phyloP scores from a whole-genome alignment of 2,797 vertebrate genomes.

The Sandelia bainsii region DNA sequence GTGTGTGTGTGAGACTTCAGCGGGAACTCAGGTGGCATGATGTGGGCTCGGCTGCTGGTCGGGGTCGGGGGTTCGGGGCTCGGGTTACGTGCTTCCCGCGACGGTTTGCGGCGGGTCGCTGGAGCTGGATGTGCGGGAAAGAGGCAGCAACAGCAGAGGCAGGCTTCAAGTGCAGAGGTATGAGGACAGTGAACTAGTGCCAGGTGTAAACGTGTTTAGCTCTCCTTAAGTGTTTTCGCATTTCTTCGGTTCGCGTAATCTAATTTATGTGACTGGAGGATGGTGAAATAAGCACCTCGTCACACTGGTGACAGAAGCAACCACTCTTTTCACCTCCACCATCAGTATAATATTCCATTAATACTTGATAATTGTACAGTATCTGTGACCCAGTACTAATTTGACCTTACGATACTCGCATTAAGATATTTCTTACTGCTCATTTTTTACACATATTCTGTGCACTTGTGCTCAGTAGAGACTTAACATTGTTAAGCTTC shows the following conservation, averaged over 20 bases:
- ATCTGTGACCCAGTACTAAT: too few species aligned
- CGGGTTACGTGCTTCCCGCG: constrained; percentile 59
- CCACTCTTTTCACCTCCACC: too few species aligned
- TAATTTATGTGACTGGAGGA: too few species aligned
- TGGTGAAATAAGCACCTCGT: background rate
- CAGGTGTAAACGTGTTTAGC: background rate
- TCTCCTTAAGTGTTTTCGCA: too few species aligned
- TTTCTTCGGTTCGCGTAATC: background rate
- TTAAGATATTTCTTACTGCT: too few species aligned
- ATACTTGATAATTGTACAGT: too few species aligned
- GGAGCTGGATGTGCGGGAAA: constrained; percentile 42
- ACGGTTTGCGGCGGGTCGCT: constrained; percentile 56
- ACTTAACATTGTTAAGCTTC: too few species aligned
- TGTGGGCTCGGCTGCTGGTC: constrained; percentile 74
- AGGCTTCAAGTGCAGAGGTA: constrained; percentile 77
- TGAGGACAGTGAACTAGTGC: background rate
- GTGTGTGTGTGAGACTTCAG: constrained; percentile 15
- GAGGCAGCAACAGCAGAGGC: constrained; percentile 61
- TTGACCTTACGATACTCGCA: too few species aligned
- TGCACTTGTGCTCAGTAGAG: too few species aligned
- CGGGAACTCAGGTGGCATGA: constrained; percentile 49
- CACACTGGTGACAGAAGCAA: background rate
- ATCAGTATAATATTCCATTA: too few species aligned
- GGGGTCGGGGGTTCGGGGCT: constrained; percentile 49
- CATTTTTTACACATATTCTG: too few species aligned